Evolutionary conservation across 2,888 invertebrate genomes (phyloP).

Genomic region (Lamproptera curius): DNA sequence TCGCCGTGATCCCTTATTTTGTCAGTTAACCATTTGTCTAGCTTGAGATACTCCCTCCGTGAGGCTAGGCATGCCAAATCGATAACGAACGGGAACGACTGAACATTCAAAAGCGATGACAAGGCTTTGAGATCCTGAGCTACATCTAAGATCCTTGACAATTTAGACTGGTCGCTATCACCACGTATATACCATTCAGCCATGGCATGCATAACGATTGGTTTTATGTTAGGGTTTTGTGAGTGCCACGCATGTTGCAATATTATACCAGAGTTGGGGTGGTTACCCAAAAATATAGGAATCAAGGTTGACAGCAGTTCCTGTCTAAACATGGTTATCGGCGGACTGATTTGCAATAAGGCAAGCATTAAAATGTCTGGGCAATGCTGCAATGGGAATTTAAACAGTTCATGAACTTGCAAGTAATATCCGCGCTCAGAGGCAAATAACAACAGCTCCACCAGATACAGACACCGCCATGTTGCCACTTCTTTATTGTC

Average conservation of each 20-base stretch:
- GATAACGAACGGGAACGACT: conserved; percentile 96
- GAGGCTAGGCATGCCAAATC: conserved; percentile 99
- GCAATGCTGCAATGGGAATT: conserved; percentile 94
- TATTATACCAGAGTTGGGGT: conserved; percentile 97
- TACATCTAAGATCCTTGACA: conserved; percentile 96
- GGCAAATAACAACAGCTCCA: conserved; percentile 91
- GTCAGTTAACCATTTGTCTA: conserved; percentile 99
- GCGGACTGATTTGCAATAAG: conserved; percentile 91
- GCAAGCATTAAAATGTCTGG: conserved; percentile 96
- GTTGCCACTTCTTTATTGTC: conserved; percentile 95
- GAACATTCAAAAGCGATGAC: conserved; percentile 92
- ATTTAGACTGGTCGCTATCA: conserved; percentile 94
- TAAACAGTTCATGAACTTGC: conserved; percentile 92
- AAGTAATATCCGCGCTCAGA: conserved; percentile 92
- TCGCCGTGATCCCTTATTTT: conserved; percentile 98
- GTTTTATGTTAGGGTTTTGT: conserved; percentile 84
- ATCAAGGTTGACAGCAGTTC: conserved; percentile 93
- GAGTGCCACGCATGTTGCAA: conserved; percentile 97
- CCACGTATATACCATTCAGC: conserved; percentile 97
- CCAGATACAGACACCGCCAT: conserved; percentile 95
- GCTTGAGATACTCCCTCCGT: conserved; percentile 95
- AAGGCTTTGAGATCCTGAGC: conserved; percentile 97
- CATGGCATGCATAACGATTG: conserved; percentile 97
- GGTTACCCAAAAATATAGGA: conserved; percentile 95
- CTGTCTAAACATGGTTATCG: conserved; percentile 87